Evolutionary conservation across 2,888 invertebrate genomes (phyloP).

Genomic region (Cataglyphis albicans): DNA sequence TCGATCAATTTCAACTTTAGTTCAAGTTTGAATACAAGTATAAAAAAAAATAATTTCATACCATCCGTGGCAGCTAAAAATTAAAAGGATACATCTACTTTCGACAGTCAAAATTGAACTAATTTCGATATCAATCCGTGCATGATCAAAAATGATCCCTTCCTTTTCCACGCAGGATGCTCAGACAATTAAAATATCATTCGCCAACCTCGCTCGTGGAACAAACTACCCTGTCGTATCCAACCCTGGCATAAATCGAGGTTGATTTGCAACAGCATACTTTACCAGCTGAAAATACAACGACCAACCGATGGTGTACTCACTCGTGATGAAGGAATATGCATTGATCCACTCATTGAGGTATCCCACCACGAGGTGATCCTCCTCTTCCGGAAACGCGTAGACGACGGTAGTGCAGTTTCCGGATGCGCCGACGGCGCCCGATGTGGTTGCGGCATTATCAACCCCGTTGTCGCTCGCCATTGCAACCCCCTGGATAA

Average conservation of each 20-base stretch:
- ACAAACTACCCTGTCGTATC: constrained; percentile 38
- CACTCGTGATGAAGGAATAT: constrained; percentile 90
- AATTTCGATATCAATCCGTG: background rate
- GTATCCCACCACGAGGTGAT: constrained; percentile 88
- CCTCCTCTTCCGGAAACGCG: constrained; percentile 84
- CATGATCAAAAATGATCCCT: background rate
- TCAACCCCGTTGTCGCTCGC: constrained; percentile 76
- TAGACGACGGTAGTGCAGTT: constrained; percentile 87
- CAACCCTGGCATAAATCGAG: constrained; percentile 39
- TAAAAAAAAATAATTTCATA: background rate
- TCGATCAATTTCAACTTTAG: constrained; percentile 3
- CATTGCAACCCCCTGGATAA: constrained; percentile 76
- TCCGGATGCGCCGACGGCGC: constrained; percentile 76
- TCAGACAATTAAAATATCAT: constrained; percentile 21
- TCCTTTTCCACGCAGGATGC: background rate
- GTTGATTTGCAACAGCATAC: constrained; percentile 6
- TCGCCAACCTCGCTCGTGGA: background rate
- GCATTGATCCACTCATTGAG: constrained; percentile 91
- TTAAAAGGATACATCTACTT: background rate
- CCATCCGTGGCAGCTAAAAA: background rate
- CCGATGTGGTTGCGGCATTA: constrained; percentile 67
- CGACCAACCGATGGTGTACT: constrained; percentile 84
- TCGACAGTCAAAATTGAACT: background rate
- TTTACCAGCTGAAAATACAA: constrained; percentile 53
- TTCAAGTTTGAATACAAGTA: background rate